Base-by-base conservation (phyloP, 1,140 invertebrate species). In the Xylocopa sonorina region DNA sequence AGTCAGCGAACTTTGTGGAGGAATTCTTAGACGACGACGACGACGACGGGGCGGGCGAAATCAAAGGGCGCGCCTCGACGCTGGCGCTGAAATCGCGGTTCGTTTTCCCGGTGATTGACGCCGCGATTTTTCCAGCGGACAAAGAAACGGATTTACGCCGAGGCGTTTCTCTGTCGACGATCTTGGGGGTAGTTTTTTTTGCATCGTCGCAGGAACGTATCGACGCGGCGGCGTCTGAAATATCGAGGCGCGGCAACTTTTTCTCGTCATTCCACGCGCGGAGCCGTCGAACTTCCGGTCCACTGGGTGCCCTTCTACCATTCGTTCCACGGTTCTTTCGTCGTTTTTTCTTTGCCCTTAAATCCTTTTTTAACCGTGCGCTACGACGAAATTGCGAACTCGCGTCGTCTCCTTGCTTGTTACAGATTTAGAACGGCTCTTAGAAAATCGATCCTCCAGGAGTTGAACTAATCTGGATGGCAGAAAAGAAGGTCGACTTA, bases 261-360 rank as follows among this genome's bases (percentile, higher is more conserved):
- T 14, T 48, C 27, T 12, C 32, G n/a, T n/a, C n/a, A 3, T 48
- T 68, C 48, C 43, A 46, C n/a, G 41, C 55, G 7, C 6, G 7
- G 12, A 27, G 32, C 34, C n/a, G 34, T 43, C 74, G 68, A 29
- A 50, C 64, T 83, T 79, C 60, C 69, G 27, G 55, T 69, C 34
- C 24, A 73, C 57, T 34, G 64, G 21, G 63, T 58, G 41, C 46
- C n/a, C 50, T 80, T 55, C n/a, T 21, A 68, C 48, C 66, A 66
- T 74, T 84, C 64, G 80, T 38, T 43, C 72, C 50, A 21, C 51
- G 46, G 68, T 51, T 34, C 53, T 75, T 80, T 46, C 55, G 16
- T 34, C 51, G 34, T 53, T 79, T 24, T 66, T 84, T 84, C 64
- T 57, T 71, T 75, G 34, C 55, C 63, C 80, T 68, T 77, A 76